Evolutionary conservation across 2,113 vertebrate species (phyloP).

Genomic region (Sula dactylatra): DNA sequence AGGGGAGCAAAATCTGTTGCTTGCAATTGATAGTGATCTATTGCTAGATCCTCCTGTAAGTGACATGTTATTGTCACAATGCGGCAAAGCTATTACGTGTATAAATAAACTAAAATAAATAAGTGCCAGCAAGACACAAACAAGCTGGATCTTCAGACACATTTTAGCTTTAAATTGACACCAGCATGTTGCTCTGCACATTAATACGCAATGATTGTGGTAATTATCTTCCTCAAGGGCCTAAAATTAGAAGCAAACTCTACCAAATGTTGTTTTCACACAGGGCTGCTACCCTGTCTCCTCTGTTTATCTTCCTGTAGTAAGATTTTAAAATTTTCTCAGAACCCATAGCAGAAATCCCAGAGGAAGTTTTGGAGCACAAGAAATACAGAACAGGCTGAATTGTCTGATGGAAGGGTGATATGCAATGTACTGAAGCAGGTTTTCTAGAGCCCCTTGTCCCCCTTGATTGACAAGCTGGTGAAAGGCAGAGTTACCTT

Average conservation of each 20-base stretch:
- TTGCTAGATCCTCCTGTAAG: neutral
- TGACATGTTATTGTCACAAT: neutral
- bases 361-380: neutral
- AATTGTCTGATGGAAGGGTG: neutral
- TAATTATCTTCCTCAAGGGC: neutral
- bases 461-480: neutral
- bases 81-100: neutral
- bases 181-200: neutral
- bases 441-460: neutral
- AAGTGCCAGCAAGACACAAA: neutral
- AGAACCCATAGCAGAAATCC: neutral
- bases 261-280: neutral
- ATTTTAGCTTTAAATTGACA: neutral
- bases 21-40: neutral
- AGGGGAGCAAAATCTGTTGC: neutral
- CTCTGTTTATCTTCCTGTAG: neutral
- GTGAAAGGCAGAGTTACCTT: neutral
- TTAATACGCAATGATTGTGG: neutral
- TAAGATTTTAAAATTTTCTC: neutral
- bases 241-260: conserved; percentile 9
- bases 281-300: neutral
- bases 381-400: neutral
- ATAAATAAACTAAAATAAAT: neutral
- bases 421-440: neutral
- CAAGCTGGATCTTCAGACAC: neutral